Conservation (phyloP, 2,113 vertebrate genomes). For the Parus major region DNA sequence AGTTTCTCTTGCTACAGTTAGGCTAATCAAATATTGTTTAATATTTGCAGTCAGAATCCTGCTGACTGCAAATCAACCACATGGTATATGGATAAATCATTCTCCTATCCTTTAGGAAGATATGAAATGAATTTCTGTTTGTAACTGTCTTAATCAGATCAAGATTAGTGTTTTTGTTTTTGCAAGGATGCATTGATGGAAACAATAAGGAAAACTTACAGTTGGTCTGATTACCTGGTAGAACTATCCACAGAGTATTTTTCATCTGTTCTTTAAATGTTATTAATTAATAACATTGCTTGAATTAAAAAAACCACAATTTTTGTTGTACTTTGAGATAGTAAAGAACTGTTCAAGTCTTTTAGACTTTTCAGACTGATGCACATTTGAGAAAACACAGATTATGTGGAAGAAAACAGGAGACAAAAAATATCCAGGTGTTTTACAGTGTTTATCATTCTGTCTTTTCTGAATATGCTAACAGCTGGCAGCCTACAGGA, state of each 20-base stretch:
- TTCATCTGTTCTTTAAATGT: neutral
- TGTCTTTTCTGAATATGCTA: neutral
- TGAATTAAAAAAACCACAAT: neutral
- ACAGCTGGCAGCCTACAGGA: neutral
- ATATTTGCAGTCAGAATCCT: neutral
- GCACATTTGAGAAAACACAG: neutral
- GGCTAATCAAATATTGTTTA: neutral
- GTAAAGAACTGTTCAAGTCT: neutral
- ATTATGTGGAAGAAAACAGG: neutral
- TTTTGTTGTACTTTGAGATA: neutral
- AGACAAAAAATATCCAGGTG: neutral
- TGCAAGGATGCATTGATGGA: neutral
- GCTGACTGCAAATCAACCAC: neutral
- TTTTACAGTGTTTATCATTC: neutral
- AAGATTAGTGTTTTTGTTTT: neutral
- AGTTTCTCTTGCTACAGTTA: neutral
- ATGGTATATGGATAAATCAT: neutral
- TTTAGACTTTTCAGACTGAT: neutral
- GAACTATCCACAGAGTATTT: neutral
- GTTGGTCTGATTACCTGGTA: neutral
- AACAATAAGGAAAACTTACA: neutral
- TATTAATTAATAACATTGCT: neutral
- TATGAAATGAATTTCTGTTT: neutral
- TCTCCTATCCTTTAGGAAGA: neutral
- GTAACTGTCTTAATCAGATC: neutral